Base-by-base conservation (phyloP, 2,113 vertebrate species). In the Phyllopteryx taeniolatus region DNA sequence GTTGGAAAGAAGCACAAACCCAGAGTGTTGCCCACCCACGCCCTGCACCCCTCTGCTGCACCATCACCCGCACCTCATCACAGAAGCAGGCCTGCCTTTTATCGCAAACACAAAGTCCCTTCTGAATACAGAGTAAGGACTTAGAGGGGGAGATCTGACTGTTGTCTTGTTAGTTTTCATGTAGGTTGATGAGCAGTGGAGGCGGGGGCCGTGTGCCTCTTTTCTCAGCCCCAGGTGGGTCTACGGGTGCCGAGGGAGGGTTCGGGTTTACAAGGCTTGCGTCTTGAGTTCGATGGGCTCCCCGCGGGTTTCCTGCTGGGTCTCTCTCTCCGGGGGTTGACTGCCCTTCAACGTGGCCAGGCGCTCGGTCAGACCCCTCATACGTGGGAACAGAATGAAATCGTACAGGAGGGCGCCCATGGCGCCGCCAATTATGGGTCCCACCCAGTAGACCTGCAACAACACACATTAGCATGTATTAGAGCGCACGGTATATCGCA, bases 211-310 rank as follows among this genome's bases (percentile, higher is more conserved):
- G 69, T 77, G 78, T 86, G 75, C 86, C 79, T 88, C 79, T 57
- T 73, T 69, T 79, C 67, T 76, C 43, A 20, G 73, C 71, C 76
- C 77, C 62, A 65, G 61, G 74, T 31, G 54, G 74, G 67, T 53
- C 51, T 8, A 20, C 51, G n/a, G 53, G 53, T 56, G 53, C 53
- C 9, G 19, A n/a, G 66, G 77, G 73, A 72, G 77, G 68, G 77
- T 59, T 76, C 73, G 61, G 74, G 78, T 92, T 93, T 93, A 96
- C 91, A 96, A 88, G 67, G 94, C 94, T 91, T 96, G 95, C 53
- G 95, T 96, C 92, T 95, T 96, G 90, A 97, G 90, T 91, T 97
- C 96, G 73, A 95, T 92, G 78, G 95, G 94, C 74, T 96, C 95
- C 13, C 92, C 92, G 10, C 92, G 90, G 72, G 85, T 79, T 77